Conservation (phyloP, 1,140 invertebrate species). For the Drosophila rufa region DNA sequence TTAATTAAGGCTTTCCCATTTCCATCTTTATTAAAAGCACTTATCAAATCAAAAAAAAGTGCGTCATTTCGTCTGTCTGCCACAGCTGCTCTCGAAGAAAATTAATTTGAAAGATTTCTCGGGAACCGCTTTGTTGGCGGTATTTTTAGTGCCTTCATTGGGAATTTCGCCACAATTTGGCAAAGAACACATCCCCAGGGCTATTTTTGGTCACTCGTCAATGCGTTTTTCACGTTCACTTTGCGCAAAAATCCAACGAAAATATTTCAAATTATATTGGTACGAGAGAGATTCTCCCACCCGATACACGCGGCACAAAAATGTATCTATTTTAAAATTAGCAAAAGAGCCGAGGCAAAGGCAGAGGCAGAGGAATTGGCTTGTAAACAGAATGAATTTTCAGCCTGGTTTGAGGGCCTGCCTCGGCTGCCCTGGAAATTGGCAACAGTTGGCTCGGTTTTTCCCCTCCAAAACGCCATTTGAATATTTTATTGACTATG, state of each 20-base stretch:
- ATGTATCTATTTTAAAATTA: slow-evolving; percentile 62
- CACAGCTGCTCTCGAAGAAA: slow-evolving; percentile 14
- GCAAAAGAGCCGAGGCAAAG: slow-evolving; percentile 41
- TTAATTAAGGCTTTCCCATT: slow-evolving; percentile 3
- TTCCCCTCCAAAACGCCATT: slow-evolving; percentile 16
- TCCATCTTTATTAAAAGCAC: not conserved
- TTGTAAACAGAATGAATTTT: slow-evolving; percentile 64
- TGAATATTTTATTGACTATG: slow-evolving; percentile 47
- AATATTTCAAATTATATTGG: slow-evolving; percentile 49
- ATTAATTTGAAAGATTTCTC: slow-evolving; percentile 22
- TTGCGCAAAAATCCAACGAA: slow-evolving; percentile 44
- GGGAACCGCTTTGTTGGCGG: slow-evolving; percentile 14
- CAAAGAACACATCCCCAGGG: slow-evolving; percentile 35
- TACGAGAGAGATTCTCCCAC: slow-evolving; percentile 19
- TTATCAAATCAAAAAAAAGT: slow-evolving; percentile 22
- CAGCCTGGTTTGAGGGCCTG: slow-evolving; percentile 39
- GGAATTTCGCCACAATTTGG: slow-evolving; percentile 71
- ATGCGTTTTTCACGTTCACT: slow-evolving; percentile 63
- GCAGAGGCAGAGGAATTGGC: slow-evolving; percentile 41
- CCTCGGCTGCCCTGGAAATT: slow-evolving; percentile 57
- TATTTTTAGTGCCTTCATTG: slow-evolving; percentile 47
- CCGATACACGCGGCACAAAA: not conserved
- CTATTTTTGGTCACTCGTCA: slow-evolving; percentile 54
- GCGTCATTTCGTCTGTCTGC: slow-evolving; percentile 35
- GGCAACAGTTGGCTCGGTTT: slow-evolving; percentile 56